Evolutionary conservation across 92 coral and sea anemone species (phyloP).

Genomic region (Siderastrea radians): DNA sequence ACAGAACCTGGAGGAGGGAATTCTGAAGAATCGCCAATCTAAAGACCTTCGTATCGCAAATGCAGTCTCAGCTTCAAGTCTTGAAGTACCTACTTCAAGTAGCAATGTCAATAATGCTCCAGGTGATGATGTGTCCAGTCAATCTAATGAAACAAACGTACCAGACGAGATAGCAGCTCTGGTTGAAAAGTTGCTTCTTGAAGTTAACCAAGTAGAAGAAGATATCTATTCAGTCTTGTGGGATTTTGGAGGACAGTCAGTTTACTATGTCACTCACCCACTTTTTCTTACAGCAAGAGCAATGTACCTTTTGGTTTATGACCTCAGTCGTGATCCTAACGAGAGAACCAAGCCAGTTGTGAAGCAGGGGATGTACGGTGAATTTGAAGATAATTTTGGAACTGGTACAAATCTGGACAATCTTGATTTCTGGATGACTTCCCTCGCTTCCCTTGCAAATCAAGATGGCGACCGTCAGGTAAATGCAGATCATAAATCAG

Average conservation of each 20-base stretch:
- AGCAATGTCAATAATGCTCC: not conserved
- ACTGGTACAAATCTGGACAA: no score
- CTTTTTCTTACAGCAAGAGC: slow-evolving; percentile 14
- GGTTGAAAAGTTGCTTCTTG: slow-evolving; percentile 3
- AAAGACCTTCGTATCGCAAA: no score
- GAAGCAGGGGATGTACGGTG: not conserved
- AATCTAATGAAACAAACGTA: not conserved
- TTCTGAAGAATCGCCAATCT: not conserved
- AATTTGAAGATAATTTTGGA: no score
- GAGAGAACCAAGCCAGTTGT: not conserved
- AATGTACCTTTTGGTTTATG: slow-evolving; percentile 34
- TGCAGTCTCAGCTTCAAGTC: not conserved
- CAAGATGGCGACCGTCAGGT: no score
- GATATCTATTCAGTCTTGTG: slow-evolving; percentile 19
- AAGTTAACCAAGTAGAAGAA: not conserved
- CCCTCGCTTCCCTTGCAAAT: no score
- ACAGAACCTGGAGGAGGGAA: no score
- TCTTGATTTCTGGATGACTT: no score
- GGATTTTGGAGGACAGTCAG: slow-evolving; percentile 72
- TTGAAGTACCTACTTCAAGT: not conserved
- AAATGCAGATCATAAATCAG: not conserved
- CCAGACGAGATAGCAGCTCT: slow-evolving; percentile 26
- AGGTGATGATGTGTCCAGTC: not conserved
- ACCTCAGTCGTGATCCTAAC: no score
- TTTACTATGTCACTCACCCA: not conserved